These are phyloP conservation scores for Orthonyx spaldingii DNA, from an alignment of 2,113 vertebrate genomes.

Conservation along the genomic window DNA sequence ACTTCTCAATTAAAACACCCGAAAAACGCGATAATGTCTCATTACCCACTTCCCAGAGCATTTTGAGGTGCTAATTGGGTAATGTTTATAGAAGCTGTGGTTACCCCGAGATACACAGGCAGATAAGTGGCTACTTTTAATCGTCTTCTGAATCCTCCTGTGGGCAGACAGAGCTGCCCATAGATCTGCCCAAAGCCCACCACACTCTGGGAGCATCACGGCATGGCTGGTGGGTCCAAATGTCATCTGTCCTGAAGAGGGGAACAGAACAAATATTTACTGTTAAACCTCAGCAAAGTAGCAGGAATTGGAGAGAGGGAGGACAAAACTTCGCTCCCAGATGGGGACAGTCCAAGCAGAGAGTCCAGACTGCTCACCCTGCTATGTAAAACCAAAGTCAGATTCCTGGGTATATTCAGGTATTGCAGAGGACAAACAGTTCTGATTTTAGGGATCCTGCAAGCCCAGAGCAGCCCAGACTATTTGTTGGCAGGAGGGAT, in stretches of 20 bases:
- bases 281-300: neutral
- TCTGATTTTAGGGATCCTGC: neutral
- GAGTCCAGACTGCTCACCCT: neutral
- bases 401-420: neutral
- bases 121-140: conserved; percentile 9
- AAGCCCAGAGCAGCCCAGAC: neutral
- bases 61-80: conserved; percentile 32
- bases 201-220: accelerated
- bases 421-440: neutral
- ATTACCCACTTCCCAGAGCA: conserved; percentile 45
- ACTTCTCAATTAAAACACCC: conserved; percentile 4
- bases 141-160: neutral
- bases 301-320: neutral
- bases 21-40: neutral
- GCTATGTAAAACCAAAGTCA: accelerated
- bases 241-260: accelerated
- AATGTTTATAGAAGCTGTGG: conserved; percentile 21
- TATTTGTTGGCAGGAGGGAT: neutral
- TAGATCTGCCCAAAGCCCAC: neutral
- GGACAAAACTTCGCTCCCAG: neutral
- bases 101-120: neutral
- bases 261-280: neutral
- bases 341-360: neutral
- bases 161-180: neutral
- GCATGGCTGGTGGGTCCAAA: neutral